Conservation (phyloP, 2,888 invertebrate species). For the Miltochrista miniata region DNA sequence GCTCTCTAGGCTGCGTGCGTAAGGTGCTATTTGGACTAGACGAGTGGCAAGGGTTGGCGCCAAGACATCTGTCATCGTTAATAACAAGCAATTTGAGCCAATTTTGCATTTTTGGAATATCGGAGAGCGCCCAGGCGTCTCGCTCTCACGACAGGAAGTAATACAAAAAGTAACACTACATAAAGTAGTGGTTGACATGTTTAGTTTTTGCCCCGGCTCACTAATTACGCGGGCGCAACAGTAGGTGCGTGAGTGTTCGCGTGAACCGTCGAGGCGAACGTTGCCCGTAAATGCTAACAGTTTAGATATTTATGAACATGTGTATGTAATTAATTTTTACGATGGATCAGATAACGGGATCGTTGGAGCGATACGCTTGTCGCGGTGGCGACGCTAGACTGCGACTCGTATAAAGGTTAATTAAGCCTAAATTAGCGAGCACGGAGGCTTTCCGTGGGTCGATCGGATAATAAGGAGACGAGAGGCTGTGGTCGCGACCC, state of each 20-base stretch:
- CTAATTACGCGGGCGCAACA: constrained; percentile 62
- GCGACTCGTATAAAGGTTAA: constrained; percentile 65
- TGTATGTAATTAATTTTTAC: constrained; percentile 83
- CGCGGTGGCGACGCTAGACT: constrained; percentile 56
- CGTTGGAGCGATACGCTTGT: constrained; percentile 75
- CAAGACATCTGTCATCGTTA: constrained; percentile 83
- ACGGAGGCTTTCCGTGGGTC: constrained; percentile 49
- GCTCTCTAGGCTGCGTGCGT: constrained; percentile 27
- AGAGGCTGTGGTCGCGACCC: constrained; percentile 42
- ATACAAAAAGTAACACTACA: constrained; percentile 76
- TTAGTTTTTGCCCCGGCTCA: constrained; percentile 64
- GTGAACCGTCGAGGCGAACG: constrained; percentile 65
- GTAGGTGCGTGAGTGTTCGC: constrained; percentile 65
- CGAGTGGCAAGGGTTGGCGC: constrained; percentile 60
- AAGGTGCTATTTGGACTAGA: constrained; percentile 39
- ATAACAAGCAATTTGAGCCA: constrained; percentile 82
- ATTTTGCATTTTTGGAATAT: constrained; percentile 81
- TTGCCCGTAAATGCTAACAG: constrained; percentile 75
- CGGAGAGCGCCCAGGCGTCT: constrained; percentile 72
- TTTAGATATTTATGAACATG: constrained; percentile 82
- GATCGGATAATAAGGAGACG: constrained; percentile 41
- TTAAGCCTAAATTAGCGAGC: constrained; percentile 60
- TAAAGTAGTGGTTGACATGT: constrained; percentile 77
- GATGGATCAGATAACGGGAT: constrained; percentile 77
- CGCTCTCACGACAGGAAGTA: constrained; percentile 74